phyloP scores from a whole-genome alignment of 2,888 invertebrate genomes.

The Agapostemon virescens region DNA sequence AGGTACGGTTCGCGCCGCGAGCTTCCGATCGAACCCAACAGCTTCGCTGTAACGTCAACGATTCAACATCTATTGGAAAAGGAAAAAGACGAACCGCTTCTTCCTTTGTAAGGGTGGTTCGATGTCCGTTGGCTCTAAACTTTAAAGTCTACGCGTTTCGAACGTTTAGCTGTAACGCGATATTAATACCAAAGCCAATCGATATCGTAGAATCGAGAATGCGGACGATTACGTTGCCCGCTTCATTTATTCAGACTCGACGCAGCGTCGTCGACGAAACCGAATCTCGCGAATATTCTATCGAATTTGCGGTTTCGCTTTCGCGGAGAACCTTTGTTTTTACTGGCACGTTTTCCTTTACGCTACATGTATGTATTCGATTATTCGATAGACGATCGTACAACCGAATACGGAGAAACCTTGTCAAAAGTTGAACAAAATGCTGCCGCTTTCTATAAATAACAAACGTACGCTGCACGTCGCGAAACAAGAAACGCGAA shows the following conservation, averaged over 20 bases:
- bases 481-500: slow-evolving; percentile 5
- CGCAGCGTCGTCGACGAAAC: not conserved
- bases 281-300: not conserved
- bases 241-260: not conserved
- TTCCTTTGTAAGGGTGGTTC: too few relatives aligned
- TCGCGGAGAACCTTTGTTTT: not conserved
- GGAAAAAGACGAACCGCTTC: too few relatives aligned
- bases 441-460: slow-evolving; percentile 5
- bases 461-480: slow-evolving; percentile 9
- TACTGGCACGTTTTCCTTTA: not conserved
- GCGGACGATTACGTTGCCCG: not conserved
- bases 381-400: too few relatives aligned
- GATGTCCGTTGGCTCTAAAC: not conserved
- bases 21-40: not conserved
- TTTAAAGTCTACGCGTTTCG: not conserved
- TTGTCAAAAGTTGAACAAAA: slow-evolving; percentile 12
- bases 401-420: too few relatives aligned
- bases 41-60: not conserved
- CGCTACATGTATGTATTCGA: too few relatives aligned
- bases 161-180: not conserved
- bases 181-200: not conserved
- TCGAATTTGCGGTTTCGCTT: not conserved
- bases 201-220: slow-evolving; percentile 10
- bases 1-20: too few relatives aligned
- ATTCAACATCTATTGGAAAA: too few relatives aligned